Conservation (phyloP, 2,113 vertebrate genomes). For the Neoarius graeffei region DNA sequence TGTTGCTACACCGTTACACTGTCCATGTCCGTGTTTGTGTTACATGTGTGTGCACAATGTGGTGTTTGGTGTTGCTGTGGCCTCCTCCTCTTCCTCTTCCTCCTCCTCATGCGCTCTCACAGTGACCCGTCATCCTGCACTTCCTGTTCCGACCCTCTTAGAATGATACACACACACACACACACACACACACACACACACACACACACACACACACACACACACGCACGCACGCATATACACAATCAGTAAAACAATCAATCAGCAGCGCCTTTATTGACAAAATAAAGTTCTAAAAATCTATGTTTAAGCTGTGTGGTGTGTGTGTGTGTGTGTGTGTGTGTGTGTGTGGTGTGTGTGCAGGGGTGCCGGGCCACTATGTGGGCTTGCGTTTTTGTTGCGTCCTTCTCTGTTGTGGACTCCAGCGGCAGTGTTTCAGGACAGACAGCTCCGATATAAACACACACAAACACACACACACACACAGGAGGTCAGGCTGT, state of each 20-base stretch:
- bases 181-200: neutral
- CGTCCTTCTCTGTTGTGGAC: conserved; percentile 60
- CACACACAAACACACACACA: conserved; percentile 10
- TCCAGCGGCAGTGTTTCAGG: conserved; percentile 61
- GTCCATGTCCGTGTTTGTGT: conserved; percentile 54
- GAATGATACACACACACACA: neutral
- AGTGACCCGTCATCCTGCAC: conserved; percentile 50
- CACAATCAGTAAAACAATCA: neutral
- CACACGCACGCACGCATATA: neutral
- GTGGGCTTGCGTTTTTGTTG: conserved; percentile 43
- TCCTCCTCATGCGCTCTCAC: conserved; percentile 67
- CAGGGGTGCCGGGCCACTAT: conserved; percentile 50
- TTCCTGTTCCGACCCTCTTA: neutral
- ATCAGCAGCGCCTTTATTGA: neutral
- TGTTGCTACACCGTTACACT: conserved; percentile 71
- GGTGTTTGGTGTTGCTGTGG: conserved; percentile 64
- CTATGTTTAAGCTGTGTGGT: neutral
- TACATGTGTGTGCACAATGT: conserved; percentile 54
- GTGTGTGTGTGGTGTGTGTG: conserved; percentile 22
- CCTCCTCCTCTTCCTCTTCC: conserved; percentile 71
- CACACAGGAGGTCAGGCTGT: conserved; percentile 45
- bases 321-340: neutral
- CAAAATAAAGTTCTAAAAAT: neutral
- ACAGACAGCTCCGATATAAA: conserved; percentile 31
- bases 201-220: no score